Evolutionary conservation across 2,888 invertebrate species (phyloP).

Genomic region (Mesorhabditis belari): DNA sequence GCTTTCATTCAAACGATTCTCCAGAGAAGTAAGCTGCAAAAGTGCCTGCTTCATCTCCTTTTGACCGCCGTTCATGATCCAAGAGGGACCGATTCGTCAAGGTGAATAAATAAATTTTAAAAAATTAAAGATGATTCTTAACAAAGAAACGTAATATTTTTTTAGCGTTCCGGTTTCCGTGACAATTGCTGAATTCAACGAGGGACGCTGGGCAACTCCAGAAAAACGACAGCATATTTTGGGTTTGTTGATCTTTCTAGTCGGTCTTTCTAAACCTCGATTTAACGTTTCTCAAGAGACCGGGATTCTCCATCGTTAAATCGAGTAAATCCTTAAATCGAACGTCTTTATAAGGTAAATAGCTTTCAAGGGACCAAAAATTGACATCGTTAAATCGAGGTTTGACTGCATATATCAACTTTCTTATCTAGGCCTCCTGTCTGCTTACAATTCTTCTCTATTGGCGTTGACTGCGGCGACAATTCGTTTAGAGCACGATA

Average conservation of each 20-base stretch:
- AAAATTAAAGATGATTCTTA: not conserved
- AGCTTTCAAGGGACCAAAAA: too few relatives aligned
- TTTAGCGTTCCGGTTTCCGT: conserved; percentile 36
- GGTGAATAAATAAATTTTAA: not conserved
- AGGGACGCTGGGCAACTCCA: conserved; percentile 21
- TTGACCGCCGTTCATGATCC: conserved; percentile 62
- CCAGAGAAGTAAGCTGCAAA: conserved; percentile 66
- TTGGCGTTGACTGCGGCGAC: conserved; percentile 45
- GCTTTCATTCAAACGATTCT: conserved; percentile 52
- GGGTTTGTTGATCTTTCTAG: not conserved
- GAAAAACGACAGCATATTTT: conserved; percentile 6
- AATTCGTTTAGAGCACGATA: conserved; percentile 46
- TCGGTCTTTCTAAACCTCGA: conserved; percentile 4
- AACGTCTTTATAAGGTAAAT: too few relatives aligned
- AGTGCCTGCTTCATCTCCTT: conserved; percentile 73
- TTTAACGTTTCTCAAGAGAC: too few relatives aligned
- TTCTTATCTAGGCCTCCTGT: conserved; percentile 34
- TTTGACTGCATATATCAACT: too few relatives aligned
- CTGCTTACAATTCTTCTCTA: conserved; percentile 45
- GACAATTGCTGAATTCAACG: conserved; percentile 50
- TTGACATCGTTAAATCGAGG: too few relatives aligned
- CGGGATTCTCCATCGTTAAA: too few relatives aligned
- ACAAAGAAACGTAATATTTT: not conserved
- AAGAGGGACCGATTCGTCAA: not conserved
- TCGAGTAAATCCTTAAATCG: too few relatives aligned